Conservation (phyloP, 2,888 invertebrate genomes). For the Seira sanloemensis region DNA sequence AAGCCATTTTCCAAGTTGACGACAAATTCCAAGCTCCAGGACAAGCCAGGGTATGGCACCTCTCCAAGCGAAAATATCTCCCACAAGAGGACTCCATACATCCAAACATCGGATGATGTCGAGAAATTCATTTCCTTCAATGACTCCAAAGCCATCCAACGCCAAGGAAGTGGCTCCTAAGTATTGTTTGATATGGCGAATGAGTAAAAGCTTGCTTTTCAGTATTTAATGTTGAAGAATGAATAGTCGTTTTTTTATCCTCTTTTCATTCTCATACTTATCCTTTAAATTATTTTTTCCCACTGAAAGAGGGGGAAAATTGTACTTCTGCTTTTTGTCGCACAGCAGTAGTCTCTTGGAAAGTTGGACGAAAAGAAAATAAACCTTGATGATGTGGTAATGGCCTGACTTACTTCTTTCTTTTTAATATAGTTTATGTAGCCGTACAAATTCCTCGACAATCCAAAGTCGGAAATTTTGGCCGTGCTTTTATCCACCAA, state of each 20-base stretch:
- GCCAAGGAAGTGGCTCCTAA: constrained; percentile 59
- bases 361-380: constrained; percentile 23
- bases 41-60: constrained; percentile 51
- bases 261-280: constrained; percentile 16
- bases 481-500: constrained; percentile 30
- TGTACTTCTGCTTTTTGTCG: too few relatives aligned
- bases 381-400: too few relatives aligned
- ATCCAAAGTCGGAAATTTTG: constrained; percentile 52
- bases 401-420: constrained; percentile 56
- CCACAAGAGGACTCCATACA: constrained; percentile 48
- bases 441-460: constrained; percentile 45
- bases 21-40: constrained; percentile 55
- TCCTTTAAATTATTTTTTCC: too few relatives aligned
- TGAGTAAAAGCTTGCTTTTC: background rate
- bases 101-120: constrained; percentile 47
- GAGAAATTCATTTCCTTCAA: constrained; percentile 46
- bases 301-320: too few relatives aligned
- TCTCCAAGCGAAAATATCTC: constrained; percentile 56
- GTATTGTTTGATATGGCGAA: constrained; percentile 25
- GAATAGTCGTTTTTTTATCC: too few relatives aligned
- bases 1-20: constrained; percentile 38
- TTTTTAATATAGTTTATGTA: constrained; percentile 56
- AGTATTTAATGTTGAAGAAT: constrained; percentile 34
- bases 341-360: too few relatives aligned
- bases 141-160: constrained; percentile 52